phyloP scores from a whole-genome alignment of 2,797 vertebrate species.

The Rhabdophis nuchalis region DNA sequence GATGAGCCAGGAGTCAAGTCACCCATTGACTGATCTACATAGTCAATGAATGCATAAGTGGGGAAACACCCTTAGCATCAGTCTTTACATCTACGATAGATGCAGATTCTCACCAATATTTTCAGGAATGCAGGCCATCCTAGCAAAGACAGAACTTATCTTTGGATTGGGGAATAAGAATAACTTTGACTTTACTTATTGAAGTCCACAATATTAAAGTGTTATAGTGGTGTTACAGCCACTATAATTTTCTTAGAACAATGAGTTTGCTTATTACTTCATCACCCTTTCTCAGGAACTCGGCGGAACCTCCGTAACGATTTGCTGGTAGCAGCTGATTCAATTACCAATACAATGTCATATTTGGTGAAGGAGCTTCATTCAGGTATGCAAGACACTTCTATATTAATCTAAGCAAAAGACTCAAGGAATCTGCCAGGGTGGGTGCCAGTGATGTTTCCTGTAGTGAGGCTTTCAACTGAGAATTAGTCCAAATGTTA shows the following conservation, averaged over 20 bases:
- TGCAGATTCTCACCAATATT: background rate
- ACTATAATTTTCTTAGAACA: background rate
- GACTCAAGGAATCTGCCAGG: background rate
- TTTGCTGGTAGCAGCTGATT: slow-evolving; percentile 94
- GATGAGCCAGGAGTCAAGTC: background rate
- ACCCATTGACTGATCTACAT: background rate
- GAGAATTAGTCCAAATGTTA: background rate
- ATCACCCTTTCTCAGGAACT: slow-evolving; percentile 73
- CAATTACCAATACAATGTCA: slow-evolving; percentile 97
- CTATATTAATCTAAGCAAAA: rapidly evolving
- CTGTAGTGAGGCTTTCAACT: rapidly evolving
- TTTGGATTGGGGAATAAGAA: background rate
- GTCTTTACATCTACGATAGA: background rate
- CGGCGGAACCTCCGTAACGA: slow-evolving; percentile 94
- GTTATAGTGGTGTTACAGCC: background rate
- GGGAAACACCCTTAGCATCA: background rate
- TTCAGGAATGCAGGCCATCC: background rate
- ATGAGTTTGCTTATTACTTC: no score
- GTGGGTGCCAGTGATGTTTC: rapidly evolving
- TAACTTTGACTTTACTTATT: background rate
- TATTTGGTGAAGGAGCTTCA: slow-evolving; percentile 97
- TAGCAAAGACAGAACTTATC: background rate
- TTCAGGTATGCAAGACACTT: slow-evolving; percentile 76
- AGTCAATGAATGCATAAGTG: background rate
- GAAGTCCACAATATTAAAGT: background rate